These are phyloP conservation scores for Thomomys bottae DNA, from an alignment of 2,113 vertebrate species.

Conservation along the genomic window DNA sequence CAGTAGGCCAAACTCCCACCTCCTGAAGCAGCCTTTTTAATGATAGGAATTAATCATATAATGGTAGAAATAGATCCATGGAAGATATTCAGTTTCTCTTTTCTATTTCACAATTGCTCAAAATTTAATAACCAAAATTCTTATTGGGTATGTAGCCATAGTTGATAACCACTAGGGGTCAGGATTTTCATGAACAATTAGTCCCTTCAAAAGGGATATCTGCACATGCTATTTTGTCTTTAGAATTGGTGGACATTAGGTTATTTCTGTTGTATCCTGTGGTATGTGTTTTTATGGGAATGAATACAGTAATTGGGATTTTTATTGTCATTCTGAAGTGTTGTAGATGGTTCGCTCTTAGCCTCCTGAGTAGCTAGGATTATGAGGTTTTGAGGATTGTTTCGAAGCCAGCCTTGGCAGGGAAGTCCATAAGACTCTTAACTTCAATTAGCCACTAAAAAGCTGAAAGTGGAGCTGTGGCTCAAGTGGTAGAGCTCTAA, in stretches of 20 bases:
- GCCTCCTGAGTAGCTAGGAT: too few relatives aligned
- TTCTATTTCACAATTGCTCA: not conserved
- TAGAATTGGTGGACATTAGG: not conserved
- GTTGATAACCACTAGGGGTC: conserved; percentile 73
- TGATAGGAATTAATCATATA: not conserved
- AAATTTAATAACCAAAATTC: not conserved
- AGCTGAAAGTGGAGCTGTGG: too few relatives aligned
- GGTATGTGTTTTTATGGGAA: not conserved
- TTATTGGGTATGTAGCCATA: not conserved
- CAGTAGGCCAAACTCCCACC: too few relatives aligned
- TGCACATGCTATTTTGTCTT: not conserved
- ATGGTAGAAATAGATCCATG: conserved; percentile 29
- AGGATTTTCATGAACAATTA: conserved; percentile 58
- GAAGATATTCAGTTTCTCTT: not conserved
- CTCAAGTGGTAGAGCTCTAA: too few relatives aligned
- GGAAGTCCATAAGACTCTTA: too few relatives aligned
- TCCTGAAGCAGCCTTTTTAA: not conserved
- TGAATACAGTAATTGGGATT: conserved; percentile 1
- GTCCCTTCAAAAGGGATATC: not conserved
- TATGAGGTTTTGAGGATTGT: too few relatives aligned
- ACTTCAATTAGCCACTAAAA: too few relatives aligned
- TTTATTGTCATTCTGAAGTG: not conserved
- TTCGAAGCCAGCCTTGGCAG: too few relatives aligned
- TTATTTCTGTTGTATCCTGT: not conserved
- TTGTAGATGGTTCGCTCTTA: too few relatives aligned